Base-by-base conservation (phyloP, 37 sponge, comb jelly and placozoan species). In the Halisarca cf. caerulea region DNA sequence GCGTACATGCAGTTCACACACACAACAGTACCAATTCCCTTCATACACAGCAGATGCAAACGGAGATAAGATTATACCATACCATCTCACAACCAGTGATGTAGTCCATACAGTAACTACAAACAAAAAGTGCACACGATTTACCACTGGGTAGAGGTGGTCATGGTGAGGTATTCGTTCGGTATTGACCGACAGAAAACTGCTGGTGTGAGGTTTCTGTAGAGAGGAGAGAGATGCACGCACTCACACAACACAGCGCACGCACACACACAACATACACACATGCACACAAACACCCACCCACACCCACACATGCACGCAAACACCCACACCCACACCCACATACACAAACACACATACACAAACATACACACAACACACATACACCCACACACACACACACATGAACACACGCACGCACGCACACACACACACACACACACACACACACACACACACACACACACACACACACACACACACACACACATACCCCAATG, bases 91-190 rank as follows among this genome's bases (percentile, higher is more conserved):
- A 21, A 15, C 58, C 18, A 21, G 5, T 64, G 34, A 17, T 33
- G 66, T 9, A 9, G 28, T 32, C 6, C 28, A 30, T 9, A 74
- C 15, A 18, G 51, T 47, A 47, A 47, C 27, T n/a, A 44, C 3
- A 79, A 79, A 33, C 25, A 79, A 37, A 43, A 27, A 20, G 11
- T 14, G 11, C 51, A 47, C 6, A 7, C 15, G 8, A 38, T 83
- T 83, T 37, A 94, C 94, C 66, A 90, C 77, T 9, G 43, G 44
- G 64, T 94, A 94, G 25, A 94, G 80, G 84, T 94, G 89, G 18
- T 94, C 85, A 24, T 94, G 94, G 45, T 94, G 94, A 21, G 94
- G 91, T 1, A 66, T 25, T 28, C 90, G 42, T 25, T 74, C 77
- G 7, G 25, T 74, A 44, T 39, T 74, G n/a, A 40, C 77, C 8